Evolutionary conservation across 1,140 invertebrate genomes (phyloP), one percentile per base, ranked within the genome.

Genomic region (Heliconius hewitsoni): DNA sequence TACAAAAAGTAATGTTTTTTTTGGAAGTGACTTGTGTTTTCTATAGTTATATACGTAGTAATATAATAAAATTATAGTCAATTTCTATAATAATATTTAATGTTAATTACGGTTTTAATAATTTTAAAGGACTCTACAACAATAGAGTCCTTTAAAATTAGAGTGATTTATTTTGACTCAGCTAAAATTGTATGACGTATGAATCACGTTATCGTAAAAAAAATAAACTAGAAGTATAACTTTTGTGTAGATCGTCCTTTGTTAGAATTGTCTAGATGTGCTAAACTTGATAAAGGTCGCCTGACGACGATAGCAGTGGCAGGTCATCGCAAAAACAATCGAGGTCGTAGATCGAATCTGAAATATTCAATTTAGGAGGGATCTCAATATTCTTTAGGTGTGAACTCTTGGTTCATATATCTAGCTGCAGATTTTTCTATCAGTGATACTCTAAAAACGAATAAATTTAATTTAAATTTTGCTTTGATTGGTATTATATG

Each of bases 261-360:
- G 55, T 11, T 66, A 30, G 23, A 13, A 11, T 30, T 16, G 60
- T 66, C 23, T 66, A 66, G 60, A 66, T 66, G 23, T 66, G 60
- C 60, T 30, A 66, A 66, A 66, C 60, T 30, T 30, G 8, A 66
- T 66, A 23, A 66, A n/a, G 60, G 1, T 23, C 60, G 60, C n/a
- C 60, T 66, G 60, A 66, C 60, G 60, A 66, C 60, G 60, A 66
- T 30, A 27, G 60, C 60, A 66, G 3, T 66, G 60, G 60, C 60
- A 66, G 60, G 60, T 66, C 60, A 66, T 66, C 60, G 4, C 23
- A 66, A 66, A 66, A 66, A 66, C 11, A 66, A 66, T 66, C 60
- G 60, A 66, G 23, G 60, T 27, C 60, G 60, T 66, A 13, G 23
- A 66, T 66, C 23, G 60, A 66, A 66, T 66, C 23, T 66, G 60